Conservation (phyloP, 1,140 invertebrate genomes). For the Calliphora vicina region DNA sequence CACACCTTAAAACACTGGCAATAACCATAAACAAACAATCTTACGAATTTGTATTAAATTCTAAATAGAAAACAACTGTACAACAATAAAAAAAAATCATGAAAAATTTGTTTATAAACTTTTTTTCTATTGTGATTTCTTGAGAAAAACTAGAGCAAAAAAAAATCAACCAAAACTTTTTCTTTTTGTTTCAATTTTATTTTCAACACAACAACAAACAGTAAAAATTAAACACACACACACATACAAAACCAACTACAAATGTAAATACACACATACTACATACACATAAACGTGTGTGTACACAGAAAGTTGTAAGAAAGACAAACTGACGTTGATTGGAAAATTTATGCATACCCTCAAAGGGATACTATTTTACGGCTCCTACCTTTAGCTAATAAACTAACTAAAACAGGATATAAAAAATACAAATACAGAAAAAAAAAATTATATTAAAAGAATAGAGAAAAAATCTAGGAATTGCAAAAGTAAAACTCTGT, state of each 20-base stretch:
- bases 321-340: slow-evolving; percentile 43
- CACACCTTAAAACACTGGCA: no score
- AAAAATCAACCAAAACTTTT: neutral
- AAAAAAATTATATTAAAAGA: neutral
- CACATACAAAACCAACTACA: slow-evolving; percentile 13
- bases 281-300: no score
- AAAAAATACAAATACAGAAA: no score
- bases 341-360: slow-evolving; percentile 41
- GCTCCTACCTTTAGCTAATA: slow-evolving; percentile 6
- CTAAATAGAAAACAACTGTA: no score
- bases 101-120: neutral
- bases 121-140: neutral
- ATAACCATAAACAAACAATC: no score
- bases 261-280: no score
- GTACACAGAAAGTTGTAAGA: slow-evolving; percentile 22
- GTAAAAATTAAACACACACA: neutral
- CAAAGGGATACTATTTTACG: slow-evolving; percentile 31
- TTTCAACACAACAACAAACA: neutral
- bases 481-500: neutral
- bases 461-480: neutral
- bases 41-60: no score
- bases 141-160: neutral
- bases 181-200: neutral
- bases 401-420: neutral
- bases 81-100: neutral